A percentile compares a stretch with the other conserved stretches of the same genome.
Evolutionary conservation across 2,797 vertebrate genomes (phyloP).

Genomic region (Tapera naevia): DNA sequence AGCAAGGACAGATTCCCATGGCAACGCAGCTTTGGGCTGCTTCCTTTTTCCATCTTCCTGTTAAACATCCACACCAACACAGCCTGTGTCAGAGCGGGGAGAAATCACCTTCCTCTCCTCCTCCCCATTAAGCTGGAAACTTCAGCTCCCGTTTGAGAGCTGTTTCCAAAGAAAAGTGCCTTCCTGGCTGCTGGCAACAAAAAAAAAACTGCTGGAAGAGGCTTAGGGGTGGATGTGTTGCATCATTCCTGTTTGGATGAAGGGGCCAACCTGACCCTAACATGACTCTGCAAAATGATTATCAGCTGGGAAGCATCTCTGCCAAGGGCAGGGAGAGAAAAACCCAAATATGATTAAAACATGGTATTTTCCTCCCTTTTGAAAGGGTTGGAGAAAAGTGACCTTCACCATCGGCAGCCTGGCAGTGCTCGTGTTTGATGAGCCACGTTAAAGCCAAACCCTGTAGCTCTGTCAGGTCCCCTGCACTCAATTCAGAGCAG

Average conservation of each 20-base stretch:
- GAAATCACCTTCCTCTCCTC: background rate
- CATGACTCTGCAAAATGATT: background rate
- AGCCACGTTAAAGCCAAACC: background rate
- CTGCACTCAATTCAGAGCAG: background rate
- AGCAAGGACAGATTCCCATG: background rate
- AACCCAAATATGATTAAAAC: background rate
- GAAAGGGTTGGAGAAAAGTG: background rate
- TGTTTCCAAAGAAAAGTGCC: background rate
- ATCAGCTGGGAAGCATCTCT: background rate
- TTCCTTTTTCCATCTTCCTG: too few relatives aligned
- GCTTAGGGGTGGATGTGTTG: background rate
- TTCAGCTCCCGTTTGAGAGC: background rate
- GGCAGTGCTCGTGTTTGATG: background rate
- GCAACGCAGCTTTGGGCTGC: fast-evolving
- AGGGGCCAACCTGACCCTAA: background rate
- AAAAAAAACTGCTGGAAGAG: too few relatives aligned
- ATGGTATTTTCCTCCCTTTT: background rate
- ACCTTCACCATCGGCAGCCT: background rate
- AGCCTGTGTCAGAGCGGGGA: background rate
- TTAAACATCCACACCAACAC: background rate
- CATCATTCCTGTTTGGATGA: fast-evolving
- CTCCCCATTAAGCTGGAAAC: too few relatives aligned
- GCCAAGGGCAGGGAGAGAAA: background rate
- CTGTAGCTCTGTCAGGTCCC: fast-evolving
- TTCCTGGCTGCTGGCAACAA: background rate